Base-by-base conservation (phyloP, 2,888 invertebrate genomes). In the Trilocha varians region DNA sequence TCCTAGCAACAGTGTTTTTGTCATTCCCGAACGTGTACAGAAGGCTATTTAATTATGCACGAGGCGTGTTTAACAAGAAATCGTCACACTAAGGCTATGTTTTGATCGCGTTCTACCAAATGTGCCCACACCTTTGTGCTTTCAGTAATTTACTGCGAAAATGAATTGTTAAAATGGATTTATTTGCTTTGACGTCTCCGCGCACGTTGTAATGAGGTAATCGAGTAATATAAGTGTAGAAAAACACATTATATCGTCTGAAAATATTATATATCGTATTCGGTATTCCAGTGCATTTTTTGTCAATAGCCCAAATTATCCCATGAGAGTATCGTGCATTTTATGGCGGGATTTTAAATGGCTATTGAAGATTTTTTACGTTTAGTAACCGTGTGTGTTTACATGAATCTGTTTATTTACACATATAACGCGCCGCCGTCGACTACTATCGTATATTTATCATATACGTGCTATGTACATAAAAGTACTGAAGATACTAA, bases 351-450 rank as follows among this genome's bases (percentile, higher is more conserved):
- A 63, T 62, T 62, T 65, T 63, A 65, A 63, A 69, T 73, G 60
- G 68, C 69, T 55, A 72, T 68, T 70, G 59, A 62, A 59, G 59
- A 65, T 64, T 70, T 66, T 70, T 76, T 69, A 74, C 72, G 74
- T 69, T 71, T 69, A 61, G 65, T 70, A 70, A 66, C 68, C 70
- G 72, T 60, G 59, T 56, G 56, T 83, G 85, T 84, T 83, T 83
- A 83, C 78, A 74, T 66, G 59, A 57, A 62, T 70, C 72, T 84
- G 84, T 84, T 84, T 84, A 83, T 84, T 82, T 84, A 83, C 79
- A 57, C 63, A 52, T 54, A 56, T 54, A 52, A 62, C 57, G 63
- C 65, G 68, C 70, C 66, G 58, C 59, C 62, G 59, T 57, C 53
- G 57, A 52, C 57, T 57, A 47, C 48, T 50, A 49, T 49, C 50